Base-by-base conservation (phyloP, 2,113 vertebrate genomes). In the Menidia beryllina region DNA sequence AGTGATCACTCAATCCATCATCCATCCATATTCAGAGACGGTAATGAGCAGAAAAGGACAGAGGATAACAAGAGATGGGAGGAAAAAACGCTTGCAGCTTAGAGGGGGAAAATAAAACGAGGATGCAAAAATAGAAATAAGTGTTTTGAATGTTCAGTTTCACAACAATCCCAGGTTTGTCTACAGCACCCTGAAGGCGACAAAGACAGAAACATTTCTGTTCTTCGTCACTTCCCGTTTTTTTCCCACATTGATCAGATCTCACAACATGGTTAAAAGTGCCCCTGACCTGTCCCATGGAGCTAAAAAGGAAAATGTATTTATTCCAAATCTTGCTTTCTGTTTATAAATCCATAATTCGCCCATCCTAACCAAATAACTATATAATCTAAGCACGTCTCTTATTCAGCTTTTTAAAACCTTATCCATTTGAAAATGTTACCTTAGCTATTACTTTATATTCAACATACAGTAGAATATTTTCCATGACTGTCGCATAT, bases 131-230 rank as follows among this genome's bases (percentile, higher is more conserved):
- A 57, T 9, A 27, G 15, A 63, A 63, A 50, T 58, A 21, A 21
- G 75, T 5, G 11, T 8, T n/a, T 15, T 48, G 20, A 4, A 19
- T 23, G 36, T 56, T 71, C 3, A 48, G 26, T 41, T 10, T 34
- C 48, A 26, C 69, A 50, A 43, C 15, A 36, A 45, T 82, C 57
- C 38, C 63, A 20, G 24, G 1, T 41, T 49, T 48, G 62, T 62
- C 47, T 30, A 25, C 4, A 58, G 67, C 53, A 63, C 41, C 73
- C 82, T 23, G 60, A 62, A 72, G 77, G 79, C 55, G 72, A 53
- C 73, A 1, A 82, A 75, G 76, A 72, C 34, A 73, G 54, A 80
- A 84, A 58, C 41, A 30, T 50, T 25, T 19, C 47, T 39, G 1
- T 3, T 43, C 25, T 77, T 50, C 15, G 41, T 70, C 64, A 49